Percentiles rank a stretch among this genome's conserved stretches.
These are phyloP conservation scores for Anser brachyrhynchus DNA, from an alignment of 2,113 vertebrate genomes.

Conservation along the genomic window DNA sequence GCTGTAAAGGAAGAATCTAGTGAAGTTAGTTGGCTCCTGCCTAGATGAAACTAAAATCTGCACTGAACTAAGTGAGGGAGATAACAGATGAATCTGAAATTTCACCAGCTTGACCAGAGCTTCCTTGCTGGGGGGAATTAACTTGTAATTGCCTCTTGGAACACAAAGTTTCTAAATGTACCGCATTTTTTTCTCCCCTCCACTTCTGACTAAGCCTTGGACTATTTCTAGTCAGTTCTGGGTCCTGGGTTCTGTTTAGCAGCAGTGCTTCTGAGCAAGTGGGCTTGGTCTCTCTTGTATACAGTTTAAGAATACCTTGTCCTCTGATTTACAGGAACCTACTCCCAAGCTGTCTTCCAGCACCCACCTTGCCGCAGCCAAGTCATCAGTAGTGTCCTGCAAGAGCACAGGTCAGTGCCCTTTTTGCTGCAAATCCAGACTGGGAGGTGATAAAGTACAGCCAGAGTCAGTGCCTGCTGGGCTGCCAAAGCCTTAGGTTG, in stretches of 20 bases:
- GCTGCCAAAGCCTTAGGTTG: background rate
- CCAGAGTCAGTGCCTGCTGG: background rate
- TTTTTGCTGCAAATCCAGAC: background rate
- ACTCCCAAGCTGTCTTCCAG: background rate
- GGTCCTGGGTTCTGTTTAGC: background rate
- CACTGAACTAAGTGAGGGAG: background rate
- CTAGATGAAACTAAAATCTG: background rate
- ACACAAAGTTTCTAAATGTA: background rate
- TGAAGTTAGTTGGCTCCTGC: background rate
- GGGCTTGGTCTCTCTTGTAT: background rate
- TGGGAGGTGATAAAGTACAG: background rate
- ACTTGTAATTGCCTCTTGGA: background rate
- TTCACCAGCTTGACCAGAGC: background rate
- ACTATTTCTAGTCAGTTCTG: background rate
- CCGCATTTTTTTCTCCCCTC: background rate
- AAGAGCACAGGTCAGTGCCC: slow-evolving; percentile 28
- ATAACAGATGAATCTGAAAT: background rate
- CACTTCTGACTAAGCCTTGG: background rate
- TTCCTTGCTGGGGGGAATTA: background rate
- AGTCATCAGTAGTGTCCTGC: background rate
- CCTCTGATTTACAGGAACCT: background rate
- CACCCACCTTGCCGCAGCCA: background rate
- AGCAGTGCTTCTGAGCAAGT: background rate
- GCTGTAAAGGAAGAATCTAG: background rate
- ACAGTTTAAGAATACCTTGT: background rate